Base-by-base conservation (phyloP, 2,888 invertebrate genomes). In the Lumbricus terrestris region DNA sequence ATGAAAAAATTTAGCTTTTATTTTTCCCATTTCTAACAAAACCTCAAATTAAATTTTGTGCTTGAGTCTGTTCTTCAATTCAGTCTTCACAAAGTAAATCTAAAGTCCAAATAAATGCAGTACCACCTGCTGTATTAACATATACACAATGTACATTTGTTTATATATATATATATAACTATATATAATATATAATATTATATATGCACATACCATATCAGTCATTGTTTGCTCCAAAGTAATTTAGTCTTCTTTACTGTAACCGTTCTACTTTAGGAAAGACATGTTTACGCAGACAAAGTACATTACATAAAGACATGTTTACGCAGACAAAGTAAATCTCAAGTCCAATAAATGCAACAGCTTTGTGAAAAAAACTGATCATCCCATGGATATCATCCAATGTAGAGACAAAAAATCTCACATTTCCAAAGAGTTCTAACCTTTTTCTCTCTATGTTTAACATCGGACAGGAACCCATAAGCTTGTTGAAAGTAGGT, bases 401-500 rank as follows among this genome's bases (percentile, higher is more conserved):
- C 29, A 88, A 88, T 38, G 34, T n/a, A 23, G 20, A 34, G 34
- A 85, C 18, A 85, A 29, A 37, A 23, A 38, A 35, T 88, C 23
- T 88, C 13, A 88, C 1, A 29, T 37, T 37, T 38, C 23, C 23
- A 88, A 13, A 8, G 20, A 38, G 29, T 18, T 40, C 35, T 37
- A 33, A 93, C 94, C 93, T 93, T 90, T 20, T 97, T 96, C 94
- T 98, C 98, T 91, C 96, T 96, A 90, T 96, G 95, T 34, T 96
- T 96, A 2, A 98, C 95, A 40, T 97, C 96, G 33, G 96, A 96
- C 0, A 98, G 93, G 94, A 98, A 98, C 91, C 96, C 96, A 93
- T 98, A 98, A 93, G 97, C 96, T 90, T 96, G 96, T 90, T 96
- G 96, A 94, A 98, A 98, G 38, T 96, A 94, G 93, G 96, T 96